These are phyloP conservation scores for Hypomecis punctinalis DNA, from an alignment of 2,888 invertebrate species.

Conservation along the genomic window DNA sequence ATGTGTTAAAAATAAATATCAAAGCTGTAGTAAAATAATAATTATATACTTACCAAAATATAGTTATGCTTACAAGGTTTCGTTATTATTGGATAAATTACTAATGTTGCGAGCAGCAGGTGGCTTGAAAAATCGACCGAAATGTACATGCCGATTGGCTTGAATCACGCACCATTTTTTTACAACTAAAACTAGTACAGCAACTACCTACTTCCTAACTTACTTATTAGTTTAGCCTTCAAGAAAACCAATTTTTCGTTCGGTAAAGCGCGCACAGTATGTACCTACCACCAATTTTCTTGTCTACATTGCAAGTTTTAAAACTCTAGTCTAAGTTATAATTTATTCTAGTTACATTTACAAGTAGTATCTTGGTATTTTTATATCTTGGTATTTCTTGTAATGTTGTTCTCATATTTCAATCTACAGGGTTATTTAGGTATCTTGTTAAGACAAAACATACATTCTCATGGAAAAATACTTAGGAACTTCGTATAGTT, in stretches of 20 bases:
- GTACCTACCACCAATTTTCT: too few species aligned
- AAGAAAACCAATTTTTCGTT: background rate
- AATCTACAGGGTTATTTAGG: too few species aligned
- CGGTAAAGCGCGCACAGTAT: background rate
- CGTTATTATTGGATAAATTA: background rate
- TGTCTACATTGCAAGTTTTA: too few species aligned
- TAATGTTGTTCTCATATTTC: too few species aligned
- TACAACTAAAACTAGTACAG: background rate
- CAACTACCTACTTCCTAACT: background rate
- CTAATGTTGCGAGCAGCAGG: constrained; percentile 3
- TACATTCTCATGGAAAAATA: too few species aligned
- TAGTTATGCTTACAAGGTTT: background rate
- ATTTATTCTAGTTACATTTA: too few species aligned
- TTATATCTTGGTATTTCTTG: too few species aligned
- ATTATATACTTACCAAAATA: background rate
- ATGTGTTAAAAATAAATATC: too few species aligned
- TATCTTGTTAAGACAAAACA: too few species aligned
- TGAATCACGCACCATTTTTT: constrained; percentile 6
- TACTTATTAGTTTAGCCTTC: background rate
- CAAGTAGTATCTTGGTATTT: too few species aligned
- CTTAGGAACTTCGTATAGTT: too few species aligned
- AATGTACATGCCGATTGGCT: background rate
- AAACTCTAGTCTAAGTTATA: too few species aligned
- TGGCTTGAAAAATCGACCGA: background rate
- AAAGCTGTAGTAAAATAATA: background rate